Evolutionary conservation across 1,140 invertebrate genomes (phyloP), one percentile per base, ranked within the genome.

Genomic region (Centruroides sculpturatus): DNA sequence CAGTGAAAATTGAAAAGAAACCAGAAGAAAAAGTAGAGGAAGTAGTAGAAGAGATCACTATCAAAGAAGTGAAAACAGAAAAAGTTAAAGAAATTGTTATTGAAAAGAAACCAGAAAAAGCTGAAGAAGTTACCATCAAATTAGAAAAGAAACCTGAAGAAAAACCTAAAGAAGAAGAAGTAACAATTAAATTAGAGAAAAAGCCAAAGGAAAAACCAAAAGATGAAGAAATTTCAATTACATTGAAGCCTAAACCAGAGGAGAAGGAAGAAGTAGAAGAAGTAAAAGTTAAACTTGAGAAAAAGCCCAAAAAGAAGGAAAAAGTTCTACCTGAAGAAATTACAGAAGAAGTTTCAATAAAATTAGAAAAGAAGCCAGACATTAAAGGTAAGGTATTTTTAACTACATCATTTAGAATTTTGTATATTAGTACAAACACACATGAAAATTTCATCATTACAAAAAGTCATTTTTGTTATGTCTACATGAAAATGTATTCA

Each of bases 351-450:
- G 55, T 61, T 5, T 70, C 66, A 41, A 49, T 68, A 5, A 75
- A 62, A 62, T 70, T 51, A n/a, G 49, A 51, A 51, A 51, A 51
- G 46, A 57, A 47, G n/a, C 10, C 23, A 49, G 48, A 23, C 69
- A 52, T 75, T 75, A 64, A 75, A 75, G 55, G 74, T 75, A 5
- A 75, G 23, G 23, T 23, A 23, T 23, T 23, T 23, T 23, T 23
- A 23, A 23, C 23, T 23, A 23, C 23, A 23, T 23, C 23, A 23
- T 23, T 23, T 23, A 23, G 23, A 23, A 23, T 23, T 23, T 23
- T 23, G 23, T 23, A 23, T 23, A 23, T 23, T 23, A 23, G 23
- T 23, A 23, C 0, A 23, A 23, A 23, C 23, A 23, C 23, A n/a
- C n/a, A n/a, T n/a, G n/a, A n/a, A n/a, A n/a, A n/a, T n/a, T n/a